These are phyloP conservation scores for Orthosia cruda DNA, from an alignment of 2,888 invertebrate species.

Conservation along the genomic window DNA sequence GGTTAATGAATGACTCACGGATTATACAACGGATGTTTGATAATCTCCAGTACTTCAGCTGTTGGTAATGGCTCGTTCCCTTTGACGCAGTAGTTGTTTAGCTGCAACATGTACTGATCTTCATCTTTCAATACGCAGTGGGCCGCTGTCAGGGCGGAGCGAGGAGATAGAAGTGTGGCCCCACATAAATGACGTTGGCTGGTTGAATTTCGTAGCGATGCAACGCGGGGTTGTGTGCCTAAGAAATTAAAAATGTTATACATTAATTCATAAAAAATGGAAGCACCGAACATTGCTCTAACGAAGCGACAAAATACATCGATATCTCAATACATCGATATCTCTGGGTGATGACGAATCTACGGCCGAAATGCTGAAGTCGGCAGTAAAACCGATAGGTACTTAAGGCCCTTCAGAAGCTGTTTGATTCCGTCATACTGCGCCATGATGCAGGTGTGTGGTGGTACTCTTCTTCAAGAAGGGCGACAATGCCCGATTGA, in stretches of 20 bases:
- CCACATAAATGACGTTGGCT: slow-evolving; percentile 81
- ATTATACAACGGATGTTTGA: slow-evolving; percentile 79
- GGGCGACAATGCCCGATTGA: too few species aligned
- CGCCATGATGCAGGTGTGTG: too few species aligned
- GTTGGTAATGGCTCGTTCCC: slow-evolving; percentile 64
- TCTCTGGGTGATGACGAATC: too few species aligned
- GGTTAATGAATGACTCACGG: slow-evolving; percentile 75
- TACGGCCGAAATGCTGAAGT: too few species aligned
- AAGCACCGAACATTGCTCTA: too few species aligned
- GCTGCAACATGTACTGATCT: slow-evolving; percentile 75
- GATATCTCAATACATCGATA: too few species aligned
- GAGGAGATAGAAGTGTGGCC: slow-evolving; percentile 78
- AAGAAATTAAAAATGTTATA: neutral
- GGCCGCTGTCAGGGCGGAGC: slow-evolving; percentile 85
- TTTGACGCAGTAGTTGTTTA: slow-evolving; percentile 82
- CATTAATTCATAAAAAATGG: too few species aligned
- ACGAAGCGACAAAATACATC: too few species aligned
- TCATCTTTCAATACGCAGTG: slow-evolving; percentile 81
- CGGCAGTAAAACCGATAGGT: too few species aligned
- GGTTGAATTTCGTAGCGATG: slow-evolving; percentile 80
- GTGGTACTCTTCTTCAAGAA: too few species aligned
- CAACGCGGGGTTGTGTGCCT: slow-evolving; percentile 82
- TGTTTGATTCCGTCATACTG: too few species aligned
- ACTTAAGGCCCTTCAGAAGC: too few species aligned
- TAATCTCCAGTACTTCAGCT: slow-evolving; percentile 77